A percentile compares a stretch with the other conserved stretches of the same genome.
phyloP scores from a whole-genome alignment of 2,888 invertebrate species.

The Caenorhabditis sp. region DNA sequence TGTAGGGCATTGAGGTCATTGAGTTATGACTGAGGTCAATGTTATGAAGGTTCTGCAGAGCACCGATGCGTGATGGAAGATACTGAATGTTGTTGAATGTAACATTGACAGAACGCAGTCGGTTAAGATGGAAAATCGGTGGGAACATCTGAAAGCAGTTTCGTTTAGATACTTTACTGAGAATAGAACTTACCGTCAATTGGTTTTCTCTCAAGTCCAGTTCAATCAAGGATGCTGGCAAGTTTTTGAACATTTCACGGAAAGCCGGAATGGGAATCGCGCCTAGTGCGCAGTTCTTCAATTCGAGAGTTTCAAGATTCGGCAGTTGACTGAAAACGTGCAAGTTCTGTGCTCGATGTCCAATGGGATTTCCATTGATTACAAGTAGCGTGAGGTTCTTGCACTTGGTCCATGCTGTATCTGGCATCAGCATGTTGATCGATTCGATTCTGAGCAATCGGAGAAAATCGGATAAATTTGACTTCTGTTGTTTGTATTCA shows the following conservation, averaged over 20 bases:
- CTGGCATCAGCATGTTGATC: conserved; percentile 31
- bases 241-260: conserved; percentile 4
- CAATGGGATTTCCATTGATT: conserved; percentile 50
- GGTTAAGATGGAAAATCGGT: conserved; percentile 33
- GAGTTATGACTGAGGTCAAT: conserved; percentile 28
- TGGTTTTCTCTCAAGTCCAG: conserved; percentile 38
- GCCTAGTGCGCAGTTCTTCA: conserved; percentile 8
- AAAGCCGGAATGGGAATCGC: not conserved
- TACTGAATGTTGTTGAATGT: conserved; percentile 28
- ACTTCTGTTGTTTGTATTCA: conserved; percentile 12
- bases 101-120: conserved; percentile 11
- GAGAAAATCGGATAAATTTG: conserved; percentile 2
- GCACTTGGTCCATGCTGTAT: conserved; percentile 35
- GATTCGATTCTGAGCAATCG: conserved; percentile 23
- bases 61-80: conserved; percentile 16
- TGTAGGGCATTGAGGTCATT: conserved; percentile 15
- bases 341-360: not conserved
- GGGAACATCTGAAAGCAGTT: conserved; percentile 45
- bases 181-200: conserved; percentile 26
- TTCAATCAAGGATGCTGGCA: not conserved
- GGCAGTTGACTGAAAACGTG: conserved; percentile 26
- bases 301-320: conserved; percentile 5
- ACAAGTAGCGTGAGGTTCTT: conserved; percentile 16
- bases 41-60: not conserved
- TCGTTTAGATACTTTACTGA: not conserved